These are phyloP conservation scores for Aphelinus certus DNA, from an alignment of 1,140 invertebrate genomes.

Conservation along the genomic window DNA sequence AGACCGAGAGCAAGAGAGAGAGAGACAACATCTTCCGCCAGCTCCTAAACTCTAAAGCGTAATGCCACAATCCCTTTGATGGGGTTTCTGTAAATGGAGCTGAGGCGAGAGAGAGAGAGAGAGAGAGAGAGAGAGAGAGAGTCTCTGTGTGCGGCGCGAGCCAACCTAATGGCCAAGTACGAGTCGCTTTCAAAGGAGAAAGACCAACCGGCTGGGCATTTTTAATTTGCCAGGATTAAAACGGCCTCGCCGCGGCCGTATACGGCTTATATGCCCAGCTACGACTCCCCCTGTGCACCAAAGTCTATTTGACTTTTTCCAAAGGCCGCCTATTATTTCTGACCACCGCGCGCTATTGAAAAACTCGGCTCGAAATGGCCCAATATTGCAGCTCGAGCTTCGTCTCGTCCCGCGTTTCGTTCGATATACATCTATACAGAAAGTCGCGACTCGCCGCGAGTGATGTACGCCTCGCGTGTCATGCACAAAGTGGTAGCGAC, in stretches of 20 bases:
- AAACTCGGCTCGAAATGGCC: too few species aligned
- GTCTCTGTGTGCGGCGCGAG: not conserved
- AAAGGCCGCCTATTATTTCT: too few species aligned
- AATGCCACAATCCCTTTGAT: conserved; percentile 65
- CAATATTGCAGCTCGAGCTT: too few species aligned
- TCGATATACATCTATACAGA: too few species aligned
- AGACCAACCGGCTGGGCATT: conserved; percentile 51
- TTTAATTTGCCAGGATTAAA: conserved; percentile 66
- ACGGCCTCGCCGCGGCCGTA: conserved; percentile 21
- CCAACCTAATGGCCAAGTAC: too few species aligned
- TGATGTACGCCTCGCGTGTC: too few species aligned
- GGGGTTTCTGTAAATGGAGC: conserved; percentile 67
- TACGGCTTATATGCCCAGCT: not conserved
- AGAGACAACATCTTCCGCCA: conserved; percentile 45
- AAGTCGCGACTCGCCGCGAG: too few species aligned
- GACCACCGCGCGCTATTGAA: too few species aligned
- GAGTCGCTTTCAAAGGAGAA: conserved; percentile 8
- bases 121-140: not conserved
- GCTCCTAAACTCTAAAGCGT: conserved; percentile 57
- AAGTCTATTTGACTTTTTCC: conserved; percentile 42
- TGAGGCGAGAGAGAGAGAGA: conserved; percentile 12
- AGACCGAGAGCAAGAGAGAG: not conserved
- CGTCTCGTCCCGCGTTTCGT: too few species aligned
- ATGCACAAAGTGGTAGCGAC: too few species aligned
- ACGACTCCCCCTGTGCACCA: conserved; percentile 32